Evolutionary conservation across 2,888 invertebrate species (phyloP).

Genomic region (Macaria notata): DNA sequence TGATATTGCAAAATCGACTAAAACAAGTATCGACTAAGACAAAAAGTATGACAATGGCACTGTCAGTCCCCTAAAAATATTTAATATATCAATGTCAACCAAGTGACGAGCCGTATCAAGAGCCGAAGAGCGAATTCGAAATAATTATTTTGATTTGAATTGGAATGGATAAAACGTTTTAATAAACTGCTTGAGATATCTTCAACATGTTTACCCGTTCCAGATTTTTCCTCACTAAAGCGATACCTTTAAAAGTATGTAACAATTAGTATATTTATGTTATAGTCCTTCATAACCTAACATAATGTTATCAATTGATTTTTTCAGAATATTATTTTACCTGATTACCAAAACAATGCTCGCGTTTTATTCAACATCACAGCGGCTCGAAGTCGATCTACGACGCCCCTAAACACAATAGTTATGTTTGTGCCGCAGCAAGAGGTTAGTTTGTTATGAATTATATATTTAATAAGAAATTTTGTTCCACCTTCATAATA

Average conservation of each 20-base stretch:
- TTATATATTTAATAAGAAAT: neutral
- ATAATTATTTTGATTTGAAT: no score
- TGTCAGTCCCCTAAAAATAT: no score
- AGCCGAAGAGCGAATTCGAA: no score
- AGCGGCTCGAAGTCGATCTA: conserved; percentile 69
- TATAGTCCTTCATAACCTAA: neutral
- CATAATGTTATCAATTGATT: neutral
- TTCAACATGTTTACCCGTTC: conserved; percentile 74
- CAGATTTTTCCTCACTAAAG: conserved; percentile 60
- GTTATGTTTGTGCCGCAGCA: conserved; percentile 99
- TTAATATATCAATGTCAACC: no score
- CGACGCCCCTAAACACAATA: conserved; percentile 94
- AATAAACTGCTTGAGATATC: conserved; percentile 18
- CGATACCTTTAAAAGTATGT: conserved; percentile 47
- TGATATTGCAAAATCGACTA: no score
- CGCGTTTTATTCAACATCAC: conserved; percentile 62
- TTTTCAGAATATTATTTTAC: conserved; percentile 68
- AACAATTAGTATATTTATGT: conserved; percentile 5
- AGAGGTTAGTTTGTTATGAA: conserved; percentile 84
- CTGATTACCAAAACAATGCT: conserved; percentile 68
- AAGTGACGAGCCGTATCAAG: no score
- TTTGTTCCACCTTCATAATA: no score
- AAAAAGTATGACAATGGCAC: no score
- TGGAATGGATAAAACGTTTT: conserved; percentile 20
- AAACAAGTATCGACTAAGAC: no score